Base-by-base conservation (phyloP, 2,888 invertebrate species). In the Catonia carolina region DNA sequence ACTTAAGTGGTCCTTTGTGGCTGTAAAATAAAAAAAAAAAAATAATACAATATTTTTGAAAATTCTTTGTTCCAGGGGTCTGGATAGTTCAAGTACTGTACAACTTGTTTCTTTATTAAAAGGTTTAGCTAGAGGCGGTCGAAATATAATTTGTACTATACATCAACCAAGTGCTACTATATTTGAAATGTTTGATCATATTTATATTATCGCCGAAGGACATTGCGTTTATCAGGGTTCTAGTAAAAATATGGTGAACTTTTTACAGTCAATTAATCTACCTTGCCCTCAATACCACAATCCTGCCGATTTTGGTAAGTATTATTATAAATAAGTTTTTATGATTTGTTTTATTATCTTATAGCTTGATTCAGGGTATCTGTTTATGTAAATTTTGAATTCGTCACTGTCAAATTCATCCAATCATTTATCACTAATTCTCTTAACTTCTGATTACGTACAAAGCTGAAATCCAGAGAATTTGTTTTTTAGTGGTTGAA, bases 231-330 rank as follows among this genome's bases (percentile, higher is more conserved):
- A 79, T 67, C 72, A 77, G 57, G 81, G 81, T 12, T 71, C 74
- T 8, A 72, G 75, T 5, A 66, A 64, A 47, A 73, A 74, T 37
- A 68, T 80, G 20, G 71, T 81, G 22, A 77, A 78, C 6, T 80
- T 77, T 67, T 71, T 80, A 37, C 71, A 73, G 23, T 69, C 72
- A 1, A 72, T 77, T 63, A 75, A 74, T 6, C 70, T 80, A 33
- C 69, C 74, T 17, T 81, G 81, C 67, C 80, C 80, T 0, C 71
- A 76, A 55, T 81, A 79, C 66, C 80, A 81, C 69, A 81, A 81
- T 66, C 80, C 81, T 3, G 78, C 80, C n/a, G 81, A 81, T 69
- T 81, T 77, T 68, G 73, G 78, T 78, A 67, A 70, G 71, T 66
- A 50, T 35, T 20, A 1, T 56, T 37, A 50, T 35, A 23, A 35